A percentile compares a stretch with the other conserved stretches of the same genome.
These are phyloP conservation scores for Poeciliopsis gracilis DNA, from an alignment of 2,797 vertebrate species.

Conservation along the genomic window DNA sequence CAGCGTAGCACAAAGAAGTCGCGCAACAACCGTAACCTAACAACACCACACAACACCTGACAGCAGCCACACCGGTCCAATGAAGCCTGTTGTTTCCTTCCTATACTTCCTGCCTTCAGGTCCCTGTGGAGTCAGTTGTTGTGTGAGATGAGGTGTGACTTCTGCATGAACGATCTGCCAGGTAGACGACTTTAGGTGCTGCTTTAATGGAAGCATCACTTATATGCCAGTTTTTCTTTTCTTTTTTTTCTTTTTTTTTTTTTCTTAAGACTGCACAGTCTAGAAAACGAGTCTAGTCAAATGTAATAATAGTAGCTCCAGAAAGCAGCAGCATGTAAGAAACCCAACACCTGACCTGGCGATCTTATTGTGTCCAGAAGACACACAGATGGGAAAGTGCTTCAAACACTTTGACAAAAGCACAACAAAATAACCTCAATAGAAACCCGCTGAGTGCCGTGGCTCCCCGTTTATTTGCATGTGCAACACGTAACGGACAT, in stretches of 20 bases:
- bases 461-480: neutral
- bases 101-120: neutral
- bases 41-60: slow-evolving; percentile 24
- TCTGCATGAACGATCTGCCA: neutral
- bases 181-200: neutral
- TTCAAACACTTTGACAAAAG: neutral
- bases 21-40: slow-evolving; percentile 6
- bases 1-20: slow-evolving; percentile 5
- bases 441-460: neutral
- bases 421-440: neutral
- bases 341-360: neutral
- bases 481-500: neutral
- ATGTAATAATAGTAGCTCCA: neutral
- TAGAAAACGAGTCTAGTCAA: neutral
- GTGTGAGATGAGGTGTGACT: neutral
- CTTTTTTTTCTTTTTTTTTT: neutral
- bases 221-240: neutral
- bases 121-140: slow-evolving; percentile 15
- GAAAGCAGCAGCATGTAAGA: neutral
- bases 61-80: neutral
- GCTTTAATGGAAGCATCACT: neutral
- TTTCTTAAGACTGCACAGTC: neutral
- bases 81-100: slow-evolving; percentile 10
- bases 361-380: neutral
- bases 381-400: neutral